phyloP scores from a whole-genome alignment of 2,113 vertebrate species.

The Eulacestoma nigropectus region DNA sequence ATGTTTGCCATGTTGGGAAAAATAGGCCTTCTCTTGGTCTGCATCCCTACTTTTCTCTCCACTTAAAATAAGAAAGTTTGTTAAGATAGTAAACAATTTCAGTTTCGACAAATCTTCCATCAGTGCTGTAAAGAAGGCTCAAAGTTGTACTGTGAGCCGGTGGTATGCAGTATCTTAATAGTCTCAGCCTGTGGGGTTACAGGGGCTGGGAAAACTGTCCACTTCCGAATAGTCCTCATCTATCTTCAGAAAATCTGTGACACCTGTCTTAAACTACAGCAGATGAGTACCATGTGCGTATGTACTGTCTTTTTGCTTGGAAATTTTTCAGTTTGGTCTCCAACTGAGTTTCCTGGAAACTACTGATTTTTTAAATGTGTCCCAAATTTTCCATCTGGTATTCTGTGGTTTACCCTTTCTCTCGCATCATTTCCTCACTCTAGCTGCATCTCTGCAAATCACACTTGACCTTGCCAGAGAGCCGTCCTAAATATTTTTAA shows the following conservation, averaged over 20 bases:
- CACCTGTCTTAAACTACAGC: background rate
- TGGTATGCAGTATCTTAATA: background rate
- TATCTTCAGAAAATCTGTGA: background rate
- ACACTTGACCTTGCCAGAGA: background rate
- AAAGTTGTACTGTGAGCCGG: background rate
- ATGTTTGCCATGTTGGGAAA: fast-evolving
- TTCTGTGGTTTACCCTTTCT: background rate
- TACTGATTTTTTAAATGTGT: background rate
- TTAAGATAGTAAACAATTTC: background rate
- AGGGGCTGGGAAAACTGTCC: background rate
- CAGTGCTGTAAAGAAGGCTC: background rate
- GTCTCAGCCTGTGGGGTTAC: background rate
- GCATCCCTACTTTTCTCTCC: background rate
- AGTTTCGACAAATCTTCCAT: background rate
- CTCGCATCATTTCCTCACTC: background rate
- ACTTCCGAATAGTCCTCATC: background rate
- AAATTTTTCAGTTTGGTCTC: background rate
- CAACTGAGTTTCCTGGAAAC: background rate
- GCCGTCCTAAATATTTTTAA: background rate
- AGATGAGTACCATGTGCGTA: background rate
- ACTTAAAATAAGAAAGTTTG: background rate
- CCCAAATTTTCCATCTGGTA: background rate
- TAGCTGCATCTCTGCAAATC: background rate
- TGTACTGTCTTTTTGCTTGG: background rate
- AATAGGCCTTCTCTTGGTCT: background rate